These are phyloP conservation scores for Euproctis similis DNA, from an alignment of 2,888 invertebrate species.

Conservation along the genomic window DNA sequence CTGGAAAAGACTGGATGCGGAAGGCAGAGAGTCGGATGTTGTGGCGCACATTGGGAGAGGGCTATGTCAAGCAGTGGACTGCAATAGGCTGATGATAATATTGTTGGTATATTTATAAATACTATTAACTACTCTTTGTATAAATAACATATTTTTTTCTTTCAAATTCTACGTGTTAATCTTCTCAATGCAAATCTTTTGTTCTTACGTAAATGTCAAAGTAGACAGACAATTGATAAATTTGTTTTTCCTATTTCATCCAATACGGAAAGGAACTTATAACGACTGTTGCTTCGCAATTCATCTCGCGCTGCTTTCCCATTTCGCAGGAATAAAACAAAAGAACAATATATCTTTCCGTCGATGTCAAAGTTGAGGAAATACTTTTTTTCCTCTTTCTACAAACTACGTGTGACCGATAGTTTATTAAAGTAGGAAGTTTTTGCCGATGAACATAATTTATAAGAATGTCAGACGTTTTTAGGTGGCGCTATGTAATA, in stretches of 20 bases:
- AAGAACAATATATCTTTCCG: constrained; percentile 22
- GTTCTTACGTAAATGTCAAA: no score
- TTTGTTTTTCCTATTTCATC: constrained; percentile 2
- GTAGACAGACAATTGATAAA: constrained; percentile 1
- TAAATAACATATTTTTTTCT: no score
- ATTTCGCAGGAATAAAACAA: constrained; percentile 20
- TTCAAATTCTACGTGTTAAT: no score
- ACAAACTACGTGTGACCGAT: constrained; percentile 17
- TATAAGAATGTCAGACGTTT: constrained; percentile 13
- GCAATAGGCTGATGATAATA: no score
- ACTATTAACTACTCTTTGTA: no score
- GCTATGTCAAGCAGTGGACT: no score
- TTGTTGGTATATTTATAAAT: no score
- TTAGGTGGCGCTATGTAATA: constrained; percentile 6
- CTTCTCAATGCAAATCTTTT: no score
- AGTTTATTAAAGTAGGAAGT: constrained; percentile 29
- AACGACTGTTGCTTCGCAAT: constrained; percentile 11
- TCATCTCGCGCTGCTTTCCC: constrained; percentile 10
- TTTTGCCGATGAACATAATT: constrained; percentile 12
- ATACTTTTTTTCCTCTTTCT: constrained; percentile 15
- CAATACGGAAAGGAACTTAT: constrained; percentile 9
- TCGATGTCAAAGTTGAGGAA: constrained; percentile 23
- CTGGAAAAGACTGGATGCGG: no score
- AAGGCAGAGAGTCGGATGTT: no score
- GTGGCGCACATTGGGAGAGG: no score